Evolutionary conservation across 1,140 invertebrate genomes (phyloP).

Genomic region (Musca vetustissima): DNA sequence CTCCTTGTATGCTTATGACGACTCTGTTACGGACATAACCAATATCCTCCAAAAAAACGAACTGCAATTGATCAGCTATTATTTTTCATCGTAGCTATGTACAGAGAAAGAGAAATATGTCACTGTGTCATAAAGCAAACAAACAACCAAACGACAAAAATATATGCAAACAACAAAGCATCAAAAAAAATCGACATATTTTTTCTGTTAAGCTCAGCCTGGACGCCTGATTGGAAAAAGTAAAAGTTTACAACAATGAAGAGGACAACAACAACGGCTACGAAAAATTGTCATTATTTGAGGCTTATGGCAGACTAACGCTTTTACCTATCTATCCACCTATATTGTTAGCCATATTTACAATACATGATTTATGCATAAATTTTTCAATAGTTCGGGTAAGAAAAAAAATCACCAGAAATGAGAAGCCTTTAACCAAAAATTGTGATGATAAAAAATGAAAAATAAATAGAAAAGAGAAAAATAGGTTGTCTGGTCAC

Average conservation of each 20-base stretch:
- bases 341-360: conserved; percentile 12
- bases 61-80: too few species aligned
- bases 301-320: neutral
- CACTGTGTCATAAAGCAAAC: too few species aligned
- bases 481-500: conserved; percentile 23
- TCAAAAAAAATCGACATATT: neutral
- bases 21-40: too few species aligned
- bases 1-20: too few species aligned
- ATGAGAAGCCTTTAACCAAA: neutral
- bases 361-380: conserved; percentile 21
- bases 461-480: conserved; percentile 6
- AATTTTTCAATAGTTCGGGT: neutral
- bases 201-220: neutral
- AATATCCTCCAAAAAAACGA: too few species aligned
- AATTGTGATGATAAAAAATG: neutral
- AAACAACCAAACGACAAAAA: neutral
- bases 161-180: too few species aligned
- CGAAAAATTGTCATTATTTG: conserved; percentile 22
- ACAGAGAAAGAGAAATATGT: too few species aligned
- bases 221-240: neutral
- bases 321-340: neutral
- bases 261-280: too few species aligned
- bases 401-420: too few species aligned
- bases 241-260: conserved; percentile 4
- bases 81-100: too few species aligned